Base-by-base conservation (phyloP, 2,888 invertebrate genomes). In the Myopa tessellatipennis region DNA sequence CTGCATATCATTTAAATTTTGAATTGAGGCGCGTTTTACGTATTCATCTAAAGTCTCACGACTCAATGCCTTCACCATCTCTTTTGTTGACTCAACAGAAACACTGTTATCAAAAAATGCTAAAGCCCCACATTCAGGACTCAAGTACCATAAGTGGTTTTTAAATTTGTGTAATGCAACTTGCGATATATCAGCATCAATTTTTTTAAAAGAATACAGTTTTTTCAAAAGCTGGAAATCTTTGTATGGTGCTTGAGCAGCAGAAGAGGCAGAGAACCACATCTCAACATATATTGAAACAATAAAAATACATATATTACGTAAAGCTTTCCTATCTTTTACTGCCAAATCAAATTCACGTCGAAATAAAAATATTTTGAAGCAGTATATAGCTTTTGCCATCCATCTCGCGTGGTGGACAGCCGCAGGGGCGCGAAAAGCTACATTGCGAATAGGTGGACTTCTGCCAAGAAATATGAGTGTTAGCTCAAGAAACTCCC, bases 291-390 rank as follows among this genome's bases (percentile, higher is more conserved):
- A 75, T 68, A 75, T 52, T 67, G 68, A 67, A 67, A 67, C 74
- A 67, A 75, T 75, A 67, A 75, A 75, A 52, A 67, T 67, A 75
- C 76, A 76, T 69, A 76, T 50, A 69, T 69, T 58, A 45, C 38
- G 76, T 40, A 76, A 58, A 58, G 68, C 74, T 68, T n/a, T n/a
- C n/a, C n/a, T 58, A 58, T 58, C 68, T 74, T 74, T 74, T 63
- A 63, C 65, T 52, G 74, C 52, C 65, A 74, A 50, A 63, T 74
- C 65, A 40, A 68, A 68, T 68, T 68, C 38, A 68, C 38, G 50
- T 67, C 67, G 55, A 67, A 74, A 67, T 74, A 74, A 74, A 26
- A 74, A 65, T 74, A 36, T 18, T 34, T 18, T 52, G 4, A 52
- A 70, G 52, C 14, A 58, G n/a, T 58, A 74, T 38, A 74, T 77